Percentiles rank a stretch among this genome's conserved stretches.
phyloP scores from a whole-genome alignment of 1,140 invertebrate species.

The Meloidogyne hapla region DNA sequence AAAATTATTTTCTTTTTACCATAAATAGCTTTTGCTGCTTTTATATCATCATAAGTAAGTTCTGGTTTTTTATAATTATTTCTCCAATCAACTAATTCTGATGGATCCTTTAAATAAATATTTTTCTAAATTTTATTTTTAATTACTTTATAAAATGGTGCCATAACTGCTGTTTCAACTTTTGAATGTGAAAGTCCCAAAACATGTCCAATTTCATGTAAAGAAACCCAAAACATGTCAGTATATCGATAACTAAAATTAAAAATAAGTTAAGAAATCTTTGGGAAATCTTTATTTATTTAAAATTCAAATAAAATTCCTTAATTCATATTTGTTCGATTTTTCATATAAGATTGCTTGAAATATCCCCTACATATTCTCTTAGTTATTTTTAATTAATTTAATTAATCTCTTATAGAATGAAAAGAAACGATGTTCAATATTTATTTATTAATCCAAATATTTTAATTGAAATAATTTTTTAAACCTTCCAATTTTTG shows the following conservation, averaged over 20 bases:
- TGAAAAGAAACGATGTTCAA: too few species aligned
- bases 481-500: constrained; percentile 46
- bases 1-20: constrained; percentile 4
- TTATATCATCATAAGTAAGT: constrained; percentile 19
- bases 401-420: too few species aligned
- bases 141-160: constrained; percentile 21
- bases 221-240: constrained; percentile 20
- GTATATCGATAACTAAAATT: constrained; percentile 20
- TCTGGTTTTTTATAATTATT: constrained; percentile 23
- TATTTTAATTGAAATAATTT: not conserved
- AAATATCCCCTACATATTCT: too few species aligned
- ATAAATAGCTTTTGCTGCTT: constrained; percentile 20
- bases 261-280: too few species aligned
- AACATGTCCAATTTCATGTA: constrained; percentile 27
- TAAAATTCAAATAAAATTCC: not conserved
- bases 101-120: constrained; percentile 11
- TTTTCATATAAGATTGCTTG: too few species aligned
- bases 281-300: too few species aligned
- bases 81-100: constrained; percentile 21
- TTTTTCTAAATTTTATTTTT: not conserved
- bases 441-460: not conserved
- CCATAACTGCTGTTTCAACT: constrained; percentile 26
- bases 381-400: too few species aligned
- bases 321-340: too few species aligned
- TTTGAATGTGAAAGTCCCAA: constrained; percentile 28